Evolutionary conservation across 2,797 vertebrate species (phyloP).

Genomic region (Acropternis orthonyx): DNA sequence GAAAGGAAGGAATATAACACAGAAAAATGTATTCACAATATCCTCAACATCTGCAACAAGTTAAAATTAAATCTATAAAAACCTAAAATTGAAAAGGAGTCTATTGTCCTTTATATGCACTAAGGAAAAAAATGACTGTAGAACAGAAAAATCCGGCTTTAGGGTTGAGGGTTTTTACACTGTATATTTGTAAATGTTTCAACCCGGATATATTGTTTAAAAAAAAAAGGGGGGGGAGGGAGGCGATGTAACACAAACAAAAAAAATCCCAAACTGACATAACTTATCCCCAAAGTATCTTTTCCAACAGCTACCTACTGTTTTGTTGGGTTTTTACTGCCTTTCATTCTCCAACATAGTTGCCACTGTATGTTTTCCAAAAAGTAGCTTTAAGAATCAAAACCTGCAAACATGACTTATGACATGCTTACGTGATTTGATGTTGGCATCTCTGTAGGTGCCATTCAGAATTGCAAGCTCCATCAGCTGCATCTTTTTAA

Average conservation of each 20-base stretch:
- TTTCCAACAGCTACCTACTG: not conserved
- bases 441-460: conserved; percentile 98
- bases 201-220: not conserved
- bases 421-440: conserved; percentile 95
- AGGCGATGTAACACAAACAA: not conserved
- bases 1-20: conserved; percentile 33
- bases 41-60: not conserved
- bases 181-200: not conserved
- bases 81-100: not conserved
- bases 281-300: not conserved
- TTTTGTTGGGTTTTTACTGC: not conserved
- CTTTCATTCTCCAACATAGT: not conserved
- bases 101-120: not conserved
- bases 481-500: conserved; percentile 99
- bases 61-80: not conserved
- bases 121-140: not conserved
- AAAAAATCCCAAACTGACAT: not conserved
- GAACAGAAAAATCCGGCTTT: not conserved
- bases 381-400: not conserved
- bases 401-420: not conserved
- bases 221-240: accelerated
- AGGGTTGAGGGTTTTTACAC: not conserved
- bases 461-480: conserved; percentile 98
- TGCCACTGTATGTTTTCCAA: not conserved
- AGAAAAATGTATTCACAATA: conserved; percentile 39